phyloP scores from a whole-genome alignment of 1,140 invertebrate genomes.

The Hyposmocoma kahamanoa region DNA sequence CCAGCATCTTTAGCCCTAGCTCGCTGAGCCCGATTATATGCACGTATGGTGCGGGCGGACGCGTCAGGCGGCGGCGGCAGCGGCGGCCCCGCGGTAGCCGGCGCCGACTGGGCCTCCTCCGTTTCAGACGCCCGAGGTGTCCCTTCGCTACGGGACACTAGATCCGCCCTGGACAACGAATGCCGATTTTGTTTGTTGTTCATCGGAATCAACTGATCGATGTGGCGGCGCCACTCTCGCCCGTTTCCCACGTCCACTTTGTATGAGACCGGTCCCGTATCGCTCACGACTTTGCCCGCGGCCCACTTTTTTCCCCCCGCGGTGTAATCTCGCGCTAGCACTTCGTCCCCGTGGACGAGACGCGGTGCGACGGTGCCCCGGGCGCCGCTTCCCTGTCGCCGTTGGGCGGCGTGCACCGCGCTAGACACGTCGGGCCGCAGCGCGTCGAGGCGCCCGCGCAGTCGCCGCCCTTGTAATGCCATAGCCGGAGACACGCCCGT shows the following conservation, averaged over 20 bases:
- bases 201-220: conserved; percentile 24
- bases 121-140: too few species aligned
- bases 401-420: conserved; percentile 5
- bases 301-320: conserved; percentile 17
- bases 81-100: too few species aligned
- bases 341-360: conserved; percentile 6
- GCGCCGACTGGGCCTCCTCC: too few species aligned
- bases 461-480: conserved; percentile 20
- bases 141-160: too few species aligned
- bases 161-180: too few species aligned
- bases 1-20: too few species aligned
- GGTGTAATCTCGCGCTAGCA: conserved; percentile 20
- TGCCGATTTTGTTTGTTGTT: too few species aligned
- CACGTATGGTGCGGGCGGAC: too few species aligned
- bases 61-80: too few species aligned
- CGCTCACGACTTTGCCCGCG: conserved; percentile 11
- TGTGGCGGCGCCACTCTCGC: conserved; percentile 17
- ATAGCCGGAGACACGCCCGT: conserved; percentile 17
- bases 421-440: conserved; percentile 5
- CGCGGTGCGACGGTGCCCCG: not conserved
- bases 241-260: conserved; percentile 20
- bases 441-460: conserved; percentile 18
- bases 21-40: too few species aligned
- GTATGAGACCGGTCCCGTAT: conserved; percentile 27
- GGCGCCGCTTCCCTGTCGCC: not conserved